Evolutionary conservation across 2,113 vertebrate genomes (phyloP), one percentile per base, ranked within the genome.

Genomic region (Gallinago undulata): DNA sequence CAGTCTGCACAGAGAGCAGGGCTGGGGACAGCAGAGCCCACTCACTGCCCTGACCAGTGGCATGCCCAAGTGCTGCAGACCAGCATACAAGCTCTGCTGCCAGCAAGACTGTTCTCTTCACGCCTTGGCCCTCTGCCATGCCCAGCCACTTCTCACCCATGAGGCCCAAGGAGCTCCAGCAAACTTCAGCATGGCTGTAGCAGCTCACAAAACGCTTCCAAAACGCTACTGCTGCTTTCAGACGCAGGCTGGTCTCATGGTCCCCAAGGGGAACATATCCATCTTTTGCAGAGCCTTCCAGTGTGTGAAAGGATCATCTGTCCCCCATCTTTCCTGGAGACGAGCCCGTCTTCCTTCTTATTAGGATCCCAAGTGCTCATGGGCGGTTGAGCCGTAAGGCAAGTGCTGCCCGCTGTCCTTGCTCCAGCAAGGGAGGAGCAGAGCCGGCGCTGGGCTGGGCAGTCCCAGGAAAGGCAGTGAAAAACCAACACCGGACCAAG

Each of bases 1-100:
- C 3, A 3, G 31, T 37, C n/a, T 0, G 1, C 48, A 50, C 0
- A 1, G 72, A 45, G 28, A 68, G 70, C 1, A 1, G n/a, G 10
- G 47, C 21, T 62, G 70, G 48, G 45, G 15, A 59, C 0, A 1
- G 47, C 66, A 93, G 25, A 88, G 43, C 22, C 25, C 37, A 4
- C 43, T 12, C 18, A 7, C 6, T 8, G 35, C 39, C 39, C 53
- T 24, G 43, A 68, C 33, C 3, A 1, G 35, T 1, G 12, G 27
- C 2, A 2, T 17, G 48, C 41, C 43, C 2, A 1, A 67, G 67
- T 5, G 22, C 70, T 74, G 63, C 33, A 62, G 15, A 66, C 4
- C 69, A 88, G 60, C 27, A 19, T 17, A 27, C 17, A 69, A 27
- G 25, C 63, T 73, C 33, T 0, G 6, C 9, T 92, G 37, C 11